Percentiles rank a stretch among this genome's conserved stretches.
These are phyloP conservation scores for Geophilus truncorum DNA, from an alignment of 2,888 invertebrate species.

Conservation along the genomic window DNA sequence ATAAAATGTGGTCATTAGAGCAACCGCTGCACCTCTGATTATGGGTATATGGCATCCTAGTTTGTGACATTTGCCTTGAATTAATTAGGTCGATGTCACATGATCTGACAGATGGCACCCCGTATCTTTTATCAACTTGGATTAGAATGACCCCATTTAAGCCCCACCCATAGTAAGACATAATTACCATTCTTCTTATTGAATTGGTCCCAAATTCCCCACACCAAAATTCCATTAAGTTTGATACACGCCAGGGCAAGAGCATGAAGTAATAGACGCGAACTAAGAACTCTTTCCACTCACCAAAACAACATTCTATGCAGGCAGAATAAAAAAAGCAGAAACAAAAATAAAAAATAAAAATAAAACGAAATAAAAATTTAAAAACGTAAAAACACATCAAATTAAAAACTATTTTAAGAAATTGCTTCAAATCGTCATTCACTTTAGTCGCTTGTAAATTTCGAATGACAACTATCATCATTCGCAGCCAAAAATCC, in stretches of 20 bases:
- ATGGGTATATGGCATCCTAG: background rate
- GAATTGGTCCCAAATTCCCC: background rate
- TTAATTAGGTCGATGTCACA: background rate
- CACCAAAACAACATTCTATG: background rate
- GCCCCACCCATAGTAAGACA: background rate
- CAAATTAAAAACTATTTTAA: background rate
- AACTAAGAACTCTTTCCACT: background rate
- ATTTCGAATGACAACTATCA: background rate
- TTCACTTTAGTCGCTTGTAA: background rate
- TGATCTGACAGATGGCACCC: background rate
- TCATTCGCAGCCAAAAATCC: background rate
- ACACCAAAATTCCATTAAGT: background rate
- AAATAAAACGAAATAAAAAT: background rate
- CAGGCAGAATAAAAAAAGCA: too few relatives aligned
- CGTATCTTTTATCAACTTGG: background rate
- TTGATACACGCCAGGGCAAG: background rate
- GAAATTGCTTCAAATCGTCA: background rate
- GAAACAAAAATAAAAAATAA: background rate
- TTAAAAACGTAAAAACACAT: too few relatives aligned
- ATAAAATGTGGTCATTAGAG: background rate
- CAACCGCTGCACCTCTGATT: background rate
- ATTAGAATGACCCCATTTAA: background rate
- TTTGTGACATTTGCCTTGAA: background rate
- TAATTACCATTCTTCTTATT: background rate
- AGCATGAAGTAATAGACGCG: background rate